A percentile compares a stretch with the other conserved stretches of the same genome.
These are phyloP conservation scores for Trichomalopsis sarcophagae DNA, from an alignment of 1,140 invertebrate genomes.

Conservation along the genomic window DNA sequence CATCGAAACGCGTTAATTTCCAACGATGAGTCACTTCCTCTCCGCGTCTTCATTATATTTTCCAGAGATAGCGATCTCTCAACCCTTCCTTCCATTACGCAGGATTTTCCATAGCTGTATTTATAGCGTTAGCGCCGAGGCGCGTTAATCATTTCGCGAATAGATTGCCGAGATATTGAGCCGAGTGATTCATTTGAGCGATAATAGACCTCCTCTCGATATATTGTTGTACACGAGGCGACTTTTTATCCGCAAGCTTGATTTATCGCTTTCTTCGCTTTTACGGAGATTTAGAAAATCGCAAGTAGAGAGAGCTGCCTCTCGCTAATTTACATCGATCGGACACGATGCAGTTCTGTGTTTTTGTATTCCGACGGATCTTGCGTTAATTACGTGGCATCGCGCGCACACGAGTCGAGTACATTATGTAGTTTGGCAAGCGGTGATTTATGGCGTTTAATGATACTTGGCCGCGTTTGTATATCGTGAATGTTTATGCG, in stretches of 20 bases:
- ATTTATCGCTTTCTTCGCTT: neutral
- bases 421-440: neutral
- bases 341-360: neutral
- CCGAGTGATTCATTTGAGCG: slow-evolving; percentile 31
- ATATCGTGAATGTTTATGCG: neutral
- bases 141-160: slow-evolving; percentile 36
- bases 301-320: neutral
- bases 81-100: slow-evolving; percentile 6
- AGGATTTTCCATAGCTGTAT: slow-evolving; percentile 24
- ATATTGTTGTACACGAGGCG: neutral
- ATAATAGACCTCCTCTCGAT: slow-evolving; percentile 10
- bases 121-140: neutral
- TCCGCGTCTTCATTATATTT: slow-evolving; percentile 40
- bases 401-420: too few relatives aligned
- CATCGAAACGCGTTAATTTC: neutral
- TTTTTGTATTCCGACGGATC: neutral
- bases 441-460: neutral
- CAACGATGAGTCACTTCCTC: neutral
- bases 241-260: neutral
- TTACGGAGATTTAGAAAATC: neutral
- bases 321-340: slow-evolving; percentile 31
- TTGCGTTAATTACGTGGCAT: neutral
- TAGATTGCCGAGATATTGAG: slow-evolving; percentile 18
- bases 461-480: neutral
- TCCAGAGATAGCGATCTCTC: slow-evolving; percentile 30